Base-by-base conservation (phyloP, 2,888 invertebrate species). In the Heliconius erato region DNA sequence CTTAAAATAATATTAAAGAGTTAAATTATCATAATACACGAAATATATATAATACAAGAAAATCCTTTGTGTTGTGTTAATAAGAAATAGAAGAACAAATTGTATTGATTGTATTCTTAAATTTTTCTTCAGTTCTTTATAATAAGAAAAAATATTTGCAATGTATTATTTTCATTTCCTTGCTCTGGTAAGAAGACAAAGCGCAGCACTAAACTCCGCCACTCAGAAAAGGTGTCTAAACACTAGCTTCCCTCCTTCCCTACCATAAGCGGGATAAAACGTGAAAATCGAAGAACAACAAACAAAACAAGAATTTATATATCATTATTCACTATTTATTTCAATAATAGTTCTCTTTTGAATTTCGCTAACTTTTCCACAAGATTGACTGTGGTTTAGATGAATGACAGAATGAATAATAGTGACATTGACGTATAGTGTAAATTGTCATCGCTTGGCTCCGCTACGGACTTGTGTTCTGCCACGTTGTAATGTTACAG, bases 381-480 rank as follows among this genome's bases (percentile, higher is more conserved):
- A 83, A 83, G 83, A 83, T 81, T 83, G 76, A 83, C 81, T 81
- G 32, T 79, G 79, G 71, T 83, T 81, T 65, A 78, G 85, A 84
- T 81, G 79, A 78, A 68, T 68, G 81, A 69, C 63, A 71, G 77
- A 76, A 83, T 85, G 82, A 85, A 78, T 85, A 85, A 85, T 80
- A 84, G 78, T 40, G 84, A 84, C 82, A 83, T 80, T 85, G 85
- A 85, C 82, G 68, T 84, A 85, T 85, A 59, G 79, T 79, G 68
- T 74, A 83, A 82, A 84, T 69, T 84, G 79, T 79, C 83, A 79
- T 80, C 83, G 83, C 49, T 79, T 77, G 82, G 23, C 80, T 82
- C 63, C 59, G 40, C 65, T 68, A 67, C 79, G 72, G 83, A 83
- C 79, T 82, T 26, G 40, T 78, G 65, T 19, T 19, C 59, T 65